Evolutionary conservation across 1,140 invertebrate species (phyloP).

Genomic region (Drosophila mayri): DNA sequence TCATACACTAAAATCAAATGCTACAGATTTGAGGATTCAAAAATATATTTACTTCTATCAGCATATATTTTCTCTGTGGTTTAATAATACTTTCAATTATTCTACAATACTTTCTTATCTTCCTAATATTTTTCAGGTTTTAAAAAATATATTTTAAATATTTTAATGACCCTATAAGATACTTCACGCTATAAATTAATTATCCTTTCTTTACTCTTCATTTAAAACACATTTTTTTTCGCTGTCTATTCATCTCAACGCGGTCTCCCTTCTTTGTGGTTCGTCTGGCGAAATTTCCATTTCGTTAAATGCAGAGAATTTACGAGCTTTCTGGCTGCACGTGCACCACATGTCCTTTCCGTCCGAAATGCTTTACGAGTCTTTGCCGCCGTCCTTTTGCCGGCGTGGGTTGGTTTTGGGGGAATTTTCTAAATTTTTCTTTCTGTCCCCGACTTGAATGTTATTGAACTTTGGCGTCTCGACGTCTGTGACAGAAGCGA

Average conservation of each 20-base stretch:
- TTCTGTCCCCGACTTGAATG: slow-evolving; percentile 43
- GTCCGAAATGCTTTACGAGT: slow-evolving; percentile 66
- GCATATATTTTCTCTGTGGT: no score
- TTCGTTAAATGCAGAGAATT: slow-evolving; percentile 73
- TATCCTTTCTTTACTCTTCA: neutral
- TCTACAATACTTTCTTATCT: neutral
- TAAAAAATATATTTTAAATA: neutral
- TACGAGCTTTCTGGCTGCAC: slow-evolving; percentile 67
- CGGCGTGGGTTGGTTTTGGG: neutral
- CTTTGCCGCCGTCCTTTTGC: slow-evolving; percentile 32
- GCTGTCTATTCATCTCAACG: slow-evolving; percentile 10
- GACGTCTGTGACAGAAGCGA: slow-evolving; percentile 56
- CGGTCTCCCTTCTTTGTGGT: slow-evolving; percentile 24
- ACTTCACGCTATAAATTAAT: neutral
- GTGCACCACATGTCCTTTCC: slow-evolving; percentile 68
- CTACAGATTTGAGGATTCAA: no score
- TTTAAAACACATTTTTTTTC: neutral
- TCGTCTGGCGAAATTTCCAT: slow-evolving; percentile 67
- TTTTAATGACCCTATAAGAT: no score
- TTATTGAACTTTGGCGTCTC: slow-evolving; percentile 71
- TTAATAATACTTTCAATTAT: neutral
- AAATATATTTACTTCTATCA: neutral
- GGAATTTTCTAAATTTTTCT: slow-evolving; percentile 44
- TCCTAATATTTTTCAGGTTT: neutral
- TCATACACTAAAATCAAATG: neutral